Evolutionary conservation across 2,797 vertebrate genomes (phyloP).

Genomic region (Loris lydekkerianus): DNA sequence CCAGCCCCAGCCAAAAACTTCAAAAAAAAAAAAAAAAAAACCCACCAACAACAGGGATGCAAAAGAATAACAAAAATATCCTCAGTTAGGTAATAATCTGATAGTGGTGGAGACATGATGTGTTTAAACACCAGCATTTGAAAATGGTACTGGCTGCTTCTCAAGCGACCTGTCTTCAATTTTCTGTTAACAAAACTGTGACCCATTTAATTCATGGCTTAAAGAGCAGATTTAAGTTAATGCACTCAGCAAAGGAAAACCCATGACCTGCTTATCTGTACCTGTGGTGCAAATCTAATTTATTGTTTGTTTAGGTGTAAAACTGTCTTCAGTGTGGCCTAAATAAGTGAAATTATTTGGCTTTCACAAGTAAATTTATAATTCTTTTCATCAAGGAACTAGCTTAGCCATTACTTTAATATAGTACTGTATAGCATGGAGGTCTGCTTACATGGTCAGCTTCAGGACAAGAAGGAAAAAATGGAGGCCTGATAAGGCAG

Average conservation of each 20-base stretch:
- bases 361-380: neutral
- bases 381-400: neutral
- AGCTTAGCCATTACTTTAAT: neutral
- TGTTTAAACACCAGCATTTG: neutral
- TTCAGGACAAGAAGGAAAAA: neutral
- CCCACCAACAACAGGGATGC: neutral
- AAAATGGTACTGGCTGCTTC: neutral
- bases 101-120: neutral
- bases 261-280: neutral
- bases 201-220: conserved; percentile 27
- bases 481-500: neutral
- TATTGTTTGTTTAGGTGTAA: conserved; percentile 13
- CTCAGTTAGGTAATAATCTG: neutral
- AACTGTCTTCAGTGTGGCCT: neutral
- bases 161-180: neutral
- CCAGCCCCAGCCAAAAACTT: too few relatives aligned
- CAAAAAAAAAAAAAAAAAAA: too few relatives aligned
- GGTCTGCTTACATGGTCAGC: neutral
- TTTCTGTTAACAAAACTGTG: conserved; percentile 12
- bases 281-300: conserved; percentile 48
- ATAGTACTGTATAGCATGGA: rapidly evolving
- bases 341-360: conserved; percentile 35
- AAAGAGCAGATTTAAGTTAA: conserved; percentile 36
- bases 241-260: neutral
- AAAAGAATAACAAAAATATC: neutral